Evolutionary conservation across 2,888 invertebrate species (phyloP), one percentile per base, ranked within the genome.

Genomic region (Phalera bucephala): DNA sequence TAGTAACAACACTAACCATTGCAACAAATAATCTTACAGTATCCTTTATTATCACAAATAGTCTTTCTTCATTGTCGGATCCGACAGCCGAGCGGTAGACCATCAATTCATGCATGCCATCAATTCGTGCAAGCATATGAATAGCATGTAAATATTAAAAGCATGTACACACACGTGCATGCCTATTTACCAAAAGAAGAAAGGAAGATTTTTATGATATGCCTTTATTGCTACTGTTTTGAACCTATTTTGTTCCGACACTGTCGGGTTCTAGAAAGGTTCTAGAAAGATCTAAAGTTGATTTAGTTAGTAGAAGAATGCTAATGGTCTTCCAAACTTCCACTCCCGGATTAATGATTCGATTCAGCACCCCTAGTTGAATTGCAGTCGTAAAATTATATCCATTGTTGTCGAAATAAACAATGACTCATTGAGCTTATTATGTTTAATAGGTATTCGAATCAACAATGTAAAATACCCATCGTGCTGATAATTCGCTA

Each of bases 101-200:
- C n/a, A n/a, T n/a, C n/a, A n/a, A n/a, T n/a, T n/a, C n/a, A n/a
- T n/a, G n/a, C n/a, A n/a, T n/a, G n/a, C n/a, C n/a, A n/a, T n/a
- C n/a, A n/a, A n/a, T n/a, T 33, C 43, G 71, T 79, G 82, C 75
- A 80, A n/a, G n/a, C n/a, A n/a, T n/a, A n/a, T n/a, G n/a, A n/a
- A n/a, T n/a, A n/a, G n/a, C n/a, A n/a, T n/a, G n/a, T n/a, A 66
- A 70, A 70, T 61, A 69, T 57, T 52, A 63, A 57, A 59, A 63
- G 46, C 58, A 46, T 45, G 69, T 71, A 76, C 73, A 72, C 73
- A 76, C 52, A 56, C 74, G 77, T 72, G 78, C 70, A 64, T 49
- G 45, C 42, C 44, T 61, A 45, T 52, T 66, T 64, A 57, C n/a
- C n/a, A n/a, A n/a, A n/a, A n/a, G n/a, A n/a, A n/a, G n/a, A n/a